Conservation (phyloP, 1,140 invertebrate species). For the Goniozus legneri region DNA sequence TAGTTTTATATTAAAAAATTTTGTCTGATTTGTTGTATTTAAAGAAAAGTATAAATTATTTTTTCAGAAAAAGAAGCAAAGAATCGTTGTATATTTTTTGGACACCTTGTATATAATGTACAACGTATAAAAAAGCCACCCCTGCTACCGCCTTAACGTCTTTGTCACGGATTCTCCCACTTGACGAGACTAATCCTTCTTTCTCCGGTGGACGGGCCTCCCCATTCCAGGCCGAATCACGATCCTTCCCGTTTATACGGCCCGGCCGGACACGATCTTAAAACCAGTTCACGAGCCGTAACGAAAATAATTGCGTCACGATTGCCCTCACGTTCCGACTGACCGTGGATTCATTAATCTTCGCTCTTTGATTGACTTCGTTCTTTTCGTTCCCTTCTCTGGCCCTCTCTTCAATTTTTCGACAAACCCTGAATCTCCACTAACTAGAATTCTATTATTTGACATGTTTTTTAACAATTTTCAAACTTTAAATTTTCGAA, state of each 20-base stretch:
- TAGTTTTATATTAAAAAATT: too few species aligned
- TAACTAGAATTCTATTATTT: not conserved
- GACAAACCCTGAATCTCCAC: not conserved
- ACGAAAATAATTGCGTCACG: constrained; percentile 46
- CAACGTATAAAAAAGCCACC: constrained; percentile 55
- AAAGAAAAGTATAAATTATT: too few species aligned
- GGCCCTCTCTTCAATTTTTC: not conserved
- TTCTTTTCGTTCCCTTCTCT: not conserved
- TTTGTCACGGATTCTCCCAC: constrained; percentile 39
- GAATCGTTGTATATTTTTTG: too few species aligned
- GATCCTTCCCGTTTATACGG: not conserved
- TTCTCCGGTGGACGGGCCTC: constrained; percentile 28
- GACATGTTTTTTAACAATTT: too few species aligned
- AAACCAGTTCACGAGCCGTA: constrained; percentile 36
- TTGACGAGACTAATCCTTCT: constrained; percentile 47
- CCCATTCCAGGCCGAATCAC: not conserved
- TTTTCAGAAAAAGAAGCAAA: too few species aligned
- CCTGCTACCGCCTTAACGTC: constrained; percentile 32
- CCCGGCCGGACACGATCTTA: constrained; percentile 17
- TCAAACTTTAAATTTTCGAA: too few species aligned
- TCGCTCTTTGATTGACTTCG: constrained; percentile 2
- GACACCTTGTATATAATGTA: too few species aligned
- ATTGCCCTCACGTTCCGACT: constrained; percentile 28
- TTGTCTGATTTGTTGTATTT: too few species aligned
- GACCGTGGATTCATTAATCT: too few species aligned